Evolutionary conservation across 2,888 invertebrate species (phyloP), one percentile per base, ranked within the genome.

Genomic region (Stenchaetothrips biformis): DNA sequence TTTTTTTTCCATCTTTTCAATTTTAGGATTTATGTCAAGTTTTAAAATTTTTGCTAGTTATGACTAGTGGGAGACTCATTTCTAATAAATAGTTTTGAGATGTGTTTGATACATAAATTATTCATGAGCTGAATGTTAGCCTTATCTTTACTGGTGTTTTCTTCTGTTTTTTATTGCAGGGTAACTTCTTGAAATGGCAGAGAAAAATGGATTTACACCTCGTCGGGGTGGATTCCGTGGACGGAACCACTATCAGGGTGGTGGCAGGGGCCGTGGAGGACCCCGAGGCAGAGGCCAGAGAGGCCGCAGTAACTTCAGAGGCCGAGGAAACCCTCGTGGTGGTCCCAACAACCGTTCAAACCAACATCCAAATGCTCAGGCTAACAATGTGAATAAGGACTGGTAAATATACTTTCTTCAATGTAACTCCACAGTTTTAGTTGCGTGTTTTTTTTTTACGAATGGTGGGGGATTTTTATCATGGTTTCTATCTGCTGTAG

Each of bases 141-240:
- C 37, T 37, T 4, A 37, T 37, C 37, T 37, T 37, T 4, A 13
- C 16, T 6, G 7, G 16, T 9, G 0, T 9, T 59, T 59, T 59
- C 18, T 18, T 59, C 2, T 18, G 18, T 13, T 59, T 59, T 9
- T 59, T 16, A 18, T 9, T 59, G 8, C 13, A 59, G 59, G 7
- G 21, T 25, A 37, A 37, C 37, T 37, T 37, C 37, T 25, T 11
- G 25, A 21, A 74, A 74, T 74, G 67, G 67, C 67, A 21, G 67
- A 74, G 11, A 74, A 74, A 74, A 74, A 74, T 74, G 67, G 67
- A 3, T 74, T 74, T 21, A 25, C 67, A 0, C 67, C 25, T 8
- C 67, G 67, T 21, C 67, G 67, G 11, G 67, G 67, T 74, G 67
- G 67, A 6, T 74, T 74, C 25, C 67, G 67, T 25, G 67, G 67